Base-by-base conservation (phyloP, 2,797 vertebrate genomes). In the Argyrosomus regius region DNA sequence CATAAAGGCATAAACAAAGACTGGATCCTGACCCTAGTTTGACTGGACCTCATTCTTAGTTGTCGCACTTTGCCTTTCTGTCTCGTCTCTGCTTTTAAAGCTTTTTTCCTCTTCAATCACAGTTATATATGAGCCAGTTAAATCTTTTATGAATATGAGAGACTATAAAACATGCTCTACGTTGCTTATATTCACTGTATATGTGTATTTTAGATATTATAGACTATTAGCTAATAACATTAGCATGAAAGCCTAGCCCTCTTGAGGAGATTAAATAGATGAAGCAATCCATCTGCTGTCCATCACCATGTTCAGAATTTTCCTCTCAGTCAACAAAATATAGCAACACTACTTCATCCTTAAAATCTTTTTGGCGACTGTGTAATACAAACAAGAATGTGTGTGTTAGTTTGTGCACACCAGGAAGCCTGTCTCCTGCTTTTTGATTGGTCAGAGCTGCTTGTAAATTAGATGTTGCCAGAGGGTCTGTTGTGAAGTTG, bases 1-100 rank as follows among this genome's bases (percentile, higher is more conserved):
- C 94, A 95, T 52, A 56, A 75, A 1, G 84, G 52, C 74, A 81
- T 67, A 88, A 89, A 90, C 89, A 88, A 90, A 86, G 79, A 71
- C 88, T 65, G 70, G 83, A 85, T 83, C 85, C 80, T 81, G 70
- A 84, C 74, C 67, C 52, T 28, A 64, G 22, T 3, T 39, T n/a
- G 22, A 48, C 66, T 43, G 8, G 46, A 53, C 68, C 43, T 61
- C 31, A 63, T 75, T 70, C 35, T 50, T 50, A 60, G 69, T 62
- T 62, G 74, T 74, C 62, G 41, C 7, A 52, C 26, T 24, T 67
- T 26, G 22, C 2, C 39, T 62, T 20, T 59, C 52, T 60, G 60
- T 79, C 31, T 63, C 49, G 60, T 22, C 0, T 26, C 2, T 28
- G 39, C 24, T 54, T 59, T 63, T 64, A 17, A 31, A 61, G 7